phyloP scores from a whole-genome alignment of 1,140 invertebrate genomes.

The Sycobia sp. region DNA sequence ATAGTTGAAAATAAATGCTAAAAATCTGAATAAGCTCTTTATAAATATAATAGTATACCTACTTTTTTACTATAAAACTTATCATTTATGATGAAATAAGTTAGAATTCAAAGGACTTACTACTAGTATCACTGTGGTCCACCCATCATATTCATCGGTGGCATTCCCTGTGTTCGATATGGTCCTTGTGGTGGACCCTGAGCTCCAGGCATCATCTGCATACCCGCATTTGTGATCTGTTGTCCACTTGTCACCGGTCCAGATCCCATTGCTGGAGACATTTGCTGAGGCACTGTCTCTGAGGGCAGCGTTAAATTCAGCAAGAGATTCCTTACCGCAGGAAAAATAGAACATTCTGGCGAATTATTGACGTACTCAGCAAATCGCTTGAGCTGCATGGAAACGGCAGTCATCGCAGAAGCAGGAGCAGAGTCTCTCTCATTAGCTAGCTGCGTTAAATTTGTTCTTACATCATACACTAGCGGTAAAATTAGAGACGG shows the following conservation, averaged over 20 bases:
- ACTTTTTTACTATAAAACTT: no score
- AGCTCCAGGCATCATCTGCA: constrained; percentile 56
- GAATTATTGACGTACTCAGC: constrained; percentile 70
- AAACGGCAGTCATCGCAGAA: constrained; percentile 69
- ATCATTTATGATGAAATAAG: no score
- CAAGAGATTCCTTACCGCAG: constrained; percentile 84
- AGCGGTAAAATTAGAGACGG: constrained; percentile 83
- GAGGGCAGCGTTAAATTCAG: constrained; percentile 77
- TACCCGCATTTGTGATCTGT: neutral
- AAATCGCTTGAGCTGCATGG: constrained; percentile 72
- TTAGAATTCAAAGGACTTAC: neutral
- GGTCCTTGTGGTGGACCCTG: constrained; percentile 61
- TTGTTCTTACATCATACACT: constrained; percentile 85
- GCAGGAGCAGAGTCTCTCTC: constrained; percentile 71
- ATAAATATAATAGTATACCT: no score
- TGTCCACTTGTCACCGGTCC: neutral
- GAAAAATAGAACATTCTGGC: constrained; percentile 85
- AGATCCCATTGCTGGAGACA: neutral
- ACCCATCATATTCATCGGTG: constrained; percentile 64
- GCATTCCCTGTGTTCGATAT: constrained; percentile 55
- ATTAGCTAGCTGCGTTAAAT: constrained; percentile 85
- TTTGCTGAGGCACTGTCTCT: constrained; percentile 64
- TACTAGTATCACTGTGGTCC: constrained; percentile 54
- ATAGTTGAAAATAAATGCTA: no score
- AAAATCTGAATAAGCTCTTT: no score